Evolutionary conservation across 2,113 vertebrate genomes (phyloP).

Genomic region (Aix galericulata): DNA sequence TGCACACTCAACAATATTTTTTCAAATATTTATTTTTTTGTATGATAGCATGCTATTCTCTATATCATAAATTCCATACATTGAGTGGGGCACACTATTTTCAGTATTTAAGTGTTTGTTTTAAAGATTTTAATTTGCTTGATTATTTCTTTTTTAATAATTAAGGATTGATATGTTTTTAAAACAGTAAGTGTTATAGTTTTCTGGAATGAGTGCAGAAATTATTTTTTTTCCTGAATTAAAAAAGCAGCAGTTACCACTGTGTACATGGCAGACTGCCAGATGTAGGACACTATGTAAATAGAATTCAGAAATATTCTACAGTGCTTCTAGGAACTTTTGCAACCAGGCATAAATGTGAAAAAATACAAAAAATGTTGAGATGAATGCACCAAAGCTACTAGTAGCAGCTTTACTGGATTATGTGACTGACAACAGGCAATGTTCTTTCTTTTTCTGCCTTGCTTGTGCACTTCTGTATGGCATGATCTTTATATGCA

Average conservation of each 20-base stretch:
- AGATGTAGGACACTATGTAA: neutral
- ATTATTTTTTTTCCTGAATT: neutral
- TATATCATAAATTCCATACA: rapidly evolving
- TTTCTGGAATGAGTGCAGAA: neutral
- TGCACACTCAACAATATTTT: neutral
- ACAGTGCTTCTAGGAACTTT: neutral
- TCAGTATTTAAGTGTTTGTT: neutral
- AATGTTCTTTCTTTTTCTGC: neutral
- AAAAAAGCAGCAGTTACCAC: rapidly evolving
- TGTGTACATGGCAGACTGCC: neutral
- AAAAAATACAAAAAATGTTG: neutral
- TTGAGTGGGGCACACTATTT: neutral
- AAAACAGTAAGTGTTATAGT: neutral
- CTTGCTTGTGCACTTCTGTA: neutral
- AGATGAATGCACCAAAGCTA: neutral
- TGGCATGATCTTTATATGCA: neutral
- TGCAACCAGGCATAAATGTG: neutral
- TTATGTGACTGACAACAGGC: neutral
- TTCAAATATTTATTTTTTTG: neutral
- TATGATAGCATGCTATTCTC: neutral
- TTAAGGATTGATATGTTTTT: neutral
- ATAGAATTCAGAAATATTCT: neutral
- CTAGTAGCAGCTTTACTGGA: neutral
- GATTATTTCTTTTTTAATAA: neutral
- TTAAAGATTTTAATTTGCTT: neutral